Percentiles rank a stretch among this genome's conserved stretches.
phyloP scores from a whole-genome alignment of 2,113 vertebrate species.

The Ictalurus furcatus region DNA sequence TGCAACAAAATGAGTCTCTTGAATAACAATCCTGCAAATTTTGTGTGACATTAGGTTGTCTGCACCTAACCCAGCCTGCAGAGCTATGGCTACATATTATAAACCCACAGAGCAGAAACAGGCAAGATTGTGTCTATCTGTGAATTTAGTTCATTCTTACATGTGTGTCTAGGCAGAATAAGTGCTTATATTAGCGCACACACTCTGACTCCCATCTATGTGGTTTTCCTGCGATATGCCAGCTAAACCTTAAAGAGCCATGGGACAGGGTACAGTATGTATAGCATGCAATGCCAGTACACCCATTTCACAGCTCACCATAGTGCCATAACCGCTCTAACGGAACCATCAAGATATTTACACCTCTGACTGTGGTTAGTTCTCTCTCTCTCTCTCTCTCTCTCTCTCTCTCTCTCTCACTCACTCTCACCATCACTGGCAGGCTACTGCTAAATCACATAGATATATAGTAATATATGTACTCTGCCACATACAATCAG shows the following conservation, averaged over 20 bases:
- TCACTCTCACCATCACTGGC: neutral
- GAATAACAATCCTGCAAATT: neutral
- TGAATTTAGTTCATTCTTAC: neutral
- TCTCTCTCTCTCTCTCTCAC: neutral
- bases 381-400: neutral
- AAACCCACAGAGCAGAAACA: constrained; percentile 51
- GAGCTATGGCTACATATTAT: constrained; percentile 66
- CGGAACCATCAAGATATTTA: neutral
- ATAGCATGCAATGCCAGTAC: neutral
- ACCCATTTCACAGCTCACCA: neutral
- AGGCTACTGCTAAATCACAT: neutral
- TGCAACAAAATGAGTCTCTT: neutral
- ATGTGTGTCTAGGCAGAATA: neutral
- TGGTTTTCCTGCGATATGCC: neutral
- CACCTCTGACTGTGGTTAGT: neutral
- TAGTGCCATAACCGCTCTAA: neutral
- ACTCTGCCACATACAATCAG: constrained; percentile 14
- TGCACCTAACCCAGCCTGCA: neutral
- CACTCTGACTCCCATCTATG: neutral
- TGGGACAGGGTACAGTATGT: neutral
- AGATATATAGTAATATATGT: constrained; percentile 25
- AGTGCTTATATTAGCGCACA: neutral
- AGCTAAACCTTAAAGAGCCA: neutral
- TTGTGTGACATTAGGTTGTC: neutral
- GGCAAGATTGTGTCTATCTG: neutral